Conservation (phyloP, 2,888 invertebrate genomes). For the Caenorhabditis afra region DNA sequence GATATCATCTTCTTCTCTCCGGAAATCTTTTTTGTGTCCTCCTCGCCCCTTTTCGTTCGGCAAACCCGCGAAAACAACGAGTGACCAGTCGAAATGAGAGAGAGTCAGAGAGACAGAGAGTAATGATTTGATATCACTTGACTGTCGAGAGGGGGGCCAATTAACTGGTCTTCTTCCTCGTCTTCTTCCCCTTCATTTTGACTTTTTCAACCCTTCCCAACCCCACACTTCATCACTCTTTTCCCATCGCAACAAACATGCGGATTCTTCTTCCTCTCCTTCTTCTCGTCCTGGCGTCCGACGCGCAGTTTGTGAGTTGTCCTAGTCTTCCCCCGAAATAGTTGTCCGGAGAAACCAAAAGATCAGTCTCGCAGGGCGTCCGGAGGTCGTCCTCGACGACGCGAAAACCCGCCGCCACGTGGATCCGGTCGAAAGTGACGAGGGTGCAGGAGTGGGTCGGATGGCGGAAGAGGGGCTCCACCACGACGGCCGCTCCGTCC, state of each 20-base stretch:
- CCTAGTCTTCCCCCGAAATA: background rate
- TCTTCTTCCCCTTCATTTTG: background rate
- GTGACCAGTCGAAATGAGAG: background rate
- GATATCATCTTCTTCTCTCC: no score
- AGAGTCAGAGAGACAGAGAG: conserved; percentile 23
- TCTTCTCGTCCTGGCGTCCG: conserved; percentile 18
- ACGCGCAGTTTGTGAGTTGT: conserved; percentile 49
- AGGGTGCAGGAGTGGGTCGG: conserved; percentile 45
- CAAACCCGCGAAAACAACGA: conserved; percentile 6
- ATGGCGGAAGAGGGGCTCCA: conserved; percentile 18
- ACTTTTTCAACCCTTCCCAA: conserved; percentile 1
- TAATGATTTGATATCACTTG: conserved; percentile 41
- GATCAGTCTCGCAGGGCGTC: conserved; percentile 1
- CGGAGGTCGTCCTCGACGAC: conserved; percentile 3
- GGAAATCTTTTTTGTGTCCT: no score
- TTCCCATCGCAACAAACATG: conserved; percentile 21
- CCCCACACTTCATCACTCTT: no score
- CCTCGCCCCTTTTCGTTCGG: background rate
- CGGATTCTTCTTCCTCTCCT: conserved; percentile 26
- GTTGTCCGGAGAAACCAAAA: no score
- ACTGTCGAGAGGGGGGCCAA: background rate
- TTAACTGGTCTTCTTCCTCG: conserved; percentile 30
- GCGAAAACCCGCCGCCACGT: conserved; percentile 16
- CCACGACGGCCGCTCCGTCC: conserved; percentile 1
- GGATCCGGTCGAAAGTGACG: conserved; percentile 45